Percentiles rank a stretch among this genome's conserved stretches.
Evolutionary conservation across 2,113 vertebrate genomes (phyloP).

Genomic region (Castor canadensis): DNA sequence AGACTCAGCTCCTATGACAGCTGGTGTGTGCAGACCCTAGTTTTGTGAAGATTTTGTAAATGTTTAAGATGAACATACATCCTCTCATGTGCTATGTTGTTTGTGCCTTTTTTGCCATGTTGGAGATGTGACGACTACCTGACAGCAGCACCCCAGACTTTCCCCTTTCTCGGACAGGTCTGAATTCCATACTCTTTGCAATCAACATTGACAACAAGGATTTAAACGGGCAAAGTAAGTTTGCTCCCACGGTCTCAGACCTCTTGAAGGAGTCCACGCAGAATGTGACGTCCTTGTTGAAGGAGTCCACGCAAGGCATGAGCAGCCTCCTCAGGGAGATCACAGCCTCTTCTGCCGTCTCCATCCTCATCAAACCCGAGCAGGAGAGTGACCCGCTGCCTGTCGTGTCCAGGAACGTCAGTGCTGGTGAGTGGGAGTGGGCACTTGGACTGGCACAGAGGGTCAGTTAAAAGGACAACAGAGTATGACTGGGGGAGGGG

Average conservation of each 20-base stretch:
- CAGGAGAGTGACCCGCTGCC: slow-evolving; percentile 92
- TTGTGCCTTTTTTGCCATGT: background rate
- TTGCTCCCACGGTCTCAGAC: slow-evolving; percentile 89
- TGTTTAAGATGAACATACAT: background rate
- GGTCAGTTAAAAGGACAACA: rapidly evolving
- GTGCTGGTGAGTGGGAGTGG: slow-evolving; percentile 72
- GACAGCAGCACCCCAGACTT: background rate
- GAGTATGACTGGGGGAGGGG: background rate
- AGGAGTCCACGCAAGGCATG: slow-evolving; percentile 96
- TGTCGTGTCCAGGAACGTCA: slow-evolving; percentile 86
- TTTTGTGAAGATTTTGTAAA: background rate
- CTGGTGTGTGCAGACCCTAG: background rate
- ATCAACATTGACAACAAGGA: slow-evolving; percentile 99
- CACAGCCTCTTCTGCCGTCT: slow-evolving; percentile 93
- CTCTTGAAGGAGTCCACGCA: slow-evolving; percentile 97
- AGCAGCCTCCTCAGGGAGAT: slow-evolving; percentile 96
- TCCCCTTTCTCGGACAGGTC: slow-evolving; percentile 82
- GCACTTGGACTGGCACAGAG: rapidly evolving
- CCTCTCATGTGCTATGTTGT: background rate
- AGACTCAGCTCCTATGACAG: background rate
- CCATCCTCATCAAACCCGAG: slow-evolving; percentile 89
- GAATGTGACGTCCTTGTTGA: slow-evolving; percentile 94
- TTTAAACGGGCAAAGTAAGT: slow-evolving; percentile 91
- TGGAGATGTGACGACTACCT: background rate
- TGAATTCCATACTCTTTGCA: slow-evolving; percentile 98